Evolutionary conservation across 2,888 invertebrate genomes (phyloP), one percentile per base, ranked within the genome.

Genomic region (Eilema caniola): DNA sequence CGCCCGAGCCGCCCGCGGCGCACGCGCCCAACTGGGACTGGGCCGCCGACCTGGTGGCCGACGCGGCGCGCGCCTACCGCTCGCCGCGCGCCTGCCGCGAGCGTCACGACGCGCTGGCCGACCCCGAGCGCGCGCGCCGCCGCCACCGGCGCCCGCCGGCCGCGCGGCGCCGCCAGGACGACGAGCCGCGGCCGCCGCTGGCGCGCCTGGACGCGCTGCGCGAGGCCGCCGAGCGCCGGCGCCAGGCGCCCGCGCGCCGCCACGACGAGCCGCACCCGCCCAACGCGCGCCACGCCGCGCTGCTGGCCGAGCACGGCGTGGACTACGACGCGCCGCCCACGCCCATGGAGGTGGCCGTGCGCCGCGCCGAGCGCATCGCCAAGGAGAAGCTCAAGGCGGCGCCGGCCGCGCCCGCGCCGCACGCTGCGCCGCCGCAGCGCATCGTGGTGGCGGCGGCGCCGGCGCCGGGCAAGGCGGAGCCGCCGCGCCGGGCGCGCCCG

Each of bases 1-100:
- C 96, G 97, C 78, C 96, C 97, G 90, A 96, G 97, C 71, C 93
- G 83, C 88, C 94, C 97, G 72, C 97, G 97, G 75, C 98, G 97
- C 98, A 98, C 88, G 97, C 97, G 33, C 98, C 98, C 62, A 99
- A 99, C 95, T 99, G 99, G 99, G 99, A 99, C 90, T 96, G 99
- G 88, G 98, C 98, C 12, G 97, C 99, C 28, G 99, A 99, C 88
- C 96, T 98, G 83, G 99, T 99, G 2, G 99, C 98, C 91, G 97
- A 97, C 75, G 97, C 97, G n/a, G 98, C 98, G 64, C 96, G 98
- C 80, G 97, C 97, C 24, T 98, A 97, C 92, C 97, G 99, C 73
- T 98, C 99, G 57, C 97, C 98, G 24, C 98, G 99, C 87, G 98
- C 99, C 90, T 99, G 99, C 90, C 97, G 98, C 82, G 97, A 97